Percentiles rank a stretch among this genome's conserved stretches.
Conservation (phyloP, 2,888 invertebrate genomes). For the Athalia circularis region DNA sequence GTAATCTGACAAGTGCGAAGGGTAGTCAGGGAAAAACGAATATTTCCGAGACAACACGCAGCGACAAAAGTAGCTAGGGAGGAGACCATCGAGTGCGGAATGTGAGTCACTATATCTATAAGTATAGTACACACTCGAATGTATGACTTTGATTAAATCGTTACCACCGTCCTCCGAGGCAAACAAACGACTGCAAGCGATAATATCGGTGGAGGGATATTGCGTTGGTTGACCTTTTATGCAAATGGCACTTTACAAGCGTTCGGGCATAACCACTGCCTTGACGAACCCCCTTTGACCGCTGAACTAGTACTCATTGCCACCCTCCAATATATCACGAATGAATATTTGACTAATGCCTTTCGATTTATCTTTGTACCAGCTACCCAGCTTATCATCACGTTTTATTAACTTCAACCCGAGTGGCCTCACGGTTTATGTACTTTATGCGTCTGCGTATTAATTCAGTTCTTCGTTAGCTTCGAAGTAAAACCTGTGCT, state of each 20-base stretch:
- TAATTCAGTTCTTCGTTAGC: slow-evolving; percentile 7
- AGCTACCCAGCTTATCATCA: slow-evolving; percentile 25
- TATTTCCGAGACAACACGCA: neutral
- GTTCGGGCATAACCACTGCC: slow-evolving; percentile 5
- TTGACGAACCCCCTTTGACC: slow-evolving; percentile 24
- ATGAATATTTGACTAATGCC: slow-evolving; percentile 45
- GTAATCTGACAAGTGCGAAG: slow-evolving; percentile 26
- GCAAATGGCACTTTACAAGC: slow-evolving; percentile 29
- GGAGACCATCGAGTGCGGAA: neutral
- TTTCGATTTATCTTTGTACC: slow-evolving; percentile 34
- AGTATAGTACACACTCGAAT: neutral
- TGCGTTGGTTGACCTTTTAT: slow-evolving; percentile 31
- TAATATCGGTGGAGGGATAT: slow-evolving; percentile 28
- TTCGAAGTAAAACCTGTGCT: neutral
- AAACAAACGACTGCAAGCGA: slow-evolving; percentile 28
- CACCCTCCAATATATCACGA: slow-evolving; percentile 36
- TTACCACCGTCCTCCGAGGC: neutral
- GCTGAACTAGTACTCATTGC: slow-evolving; percentile 1
- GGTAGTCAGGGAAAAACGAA: slow-evolving; percentile 9
- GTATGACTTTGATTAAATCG: slow-evolving; percentile 39
- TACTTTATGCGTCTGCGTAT: neutral
- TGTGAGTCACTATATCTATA: slow-evolving; percentile 1
- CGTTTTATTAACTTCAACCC: slow-evolving; percentile 41
- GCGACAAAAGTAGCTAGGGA: neutral
- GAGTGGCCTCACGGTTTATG: neutral